Conservation (phyloP, 1,140 invertebrate genomes). For the Drosophila dunni region DNA sequence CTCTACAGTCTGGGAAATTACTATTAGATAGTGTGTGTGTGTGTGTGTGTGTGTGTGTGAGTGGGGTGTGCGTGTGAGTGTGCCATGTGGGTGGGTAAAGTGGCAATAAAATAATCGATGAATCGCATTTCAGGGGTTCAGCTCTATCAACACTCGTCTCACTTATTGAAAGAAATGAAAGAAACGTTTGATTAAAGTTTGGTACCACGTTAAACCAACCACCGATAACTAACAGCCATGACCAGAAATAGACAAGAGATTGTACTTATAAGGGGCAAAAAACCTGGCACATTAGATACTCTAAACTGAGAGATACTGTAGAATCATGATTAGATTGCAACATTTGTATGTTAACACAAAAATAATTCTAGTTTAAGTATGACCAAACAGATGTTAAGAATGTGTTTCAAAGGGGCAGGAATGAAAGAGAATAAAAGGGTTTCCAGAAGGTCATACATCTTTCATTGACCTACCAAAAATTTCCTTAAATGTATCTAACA, state of each 20-base stretch:
- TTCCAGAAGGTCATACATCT: too few species aligned
- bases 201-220: conserved; percentile 33
- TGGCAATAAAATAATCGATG: conserved; percentile 73
- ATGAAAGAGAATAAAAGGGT: too few species aligned
- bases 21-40: background rate
- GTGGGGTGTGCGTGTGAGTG: conserved; percentile 38
- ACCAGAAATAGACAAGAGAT: conserved; percentile 5
- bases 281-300: background rate
- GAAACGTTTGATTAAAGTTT: conserved; percentile 42
- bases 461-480: too few species aligned
- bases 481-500: too few species aligned
- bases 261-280: background rate
- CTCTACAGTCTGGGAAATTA: conserved; percentile 28
- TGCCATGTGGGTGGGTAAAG: conserved; percentile 42
- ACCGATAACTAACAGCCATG: conserved; percentile 30
- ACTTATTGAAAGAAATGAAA: conserved; percentile 43
- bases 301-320: background rate
- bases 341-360: background rate
- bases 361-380: background rate
- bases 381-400: too few species aligned
- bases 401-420: too few species aligned
- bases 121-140: conserved; percentile 25
- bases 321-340: conserved; percentile 4
- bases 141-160: conserved; percentile 41
- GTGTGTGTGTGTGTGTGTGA: conserved; percentile 15